Base-by-base conservation (phyloP, 92 coral and sea anemone genomes). In the Virgularia gustaviana region DNA sequence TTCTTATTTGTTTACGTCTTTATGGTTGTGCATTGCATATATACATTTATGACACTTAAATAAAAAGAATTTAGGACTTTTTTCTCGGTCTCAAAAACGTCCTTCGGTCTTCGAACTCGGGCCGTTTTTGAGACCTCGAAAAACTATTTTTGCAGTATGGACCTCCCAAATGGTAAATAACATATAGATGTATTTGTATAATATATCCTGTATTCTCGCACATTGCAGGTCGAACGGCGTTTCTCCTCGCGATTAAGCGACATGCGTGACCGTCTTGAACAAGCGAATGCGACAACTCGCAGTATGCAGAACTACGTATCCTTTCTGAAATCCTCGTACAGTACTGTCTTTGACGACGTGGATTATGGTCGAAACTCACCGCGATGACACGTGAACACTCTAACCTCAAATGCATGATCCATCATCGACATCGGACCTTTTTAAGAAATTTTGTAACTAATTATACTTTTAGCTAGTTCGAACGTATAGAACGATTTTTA, bases 271-370 rank as follows among this genome's bases (percentile, higher is more conserved):
- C 87, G 99, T 7, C 83, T 94, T 4, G 99, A 94, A 51, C 99
- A 94, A 57, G 99, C 99, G 0, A 94, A 94, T 87, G 87, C 96
- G 61, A 94, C 99, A 2, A 94, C 99, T n/a, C 79, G 99, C 9
- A 89, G 99, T 73, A 94, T 94, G 99, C 99, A 94, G 75, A 94
- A 89, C 77, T 94, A 94, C 74, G 99, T 94, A 8, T 85, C 99
- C 2, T 94, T 94, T 75, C 89, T 94, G 30, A 94, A 94, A 80
- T 87, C 96, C 6, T 94, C 99, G 24, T 94, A 94, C 83, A 72
- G 96, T 27, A 88, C 85, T 54, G 99, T 94, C 0, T 94, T 94
- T 43, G 99, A 94, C 54, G 99, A 94, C 66, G 83, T 94, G 36
- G 99, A 94, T 38, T 59, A 68, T 49, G 75, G 75, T 22, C 58